A percentile compares a stretch with the other conserved stretches of the same genome.
Evolutionary conservation across 2,113 vertebrate genomes (phyloP).

Genomic region (Mormyrus lacerda): DNA sequence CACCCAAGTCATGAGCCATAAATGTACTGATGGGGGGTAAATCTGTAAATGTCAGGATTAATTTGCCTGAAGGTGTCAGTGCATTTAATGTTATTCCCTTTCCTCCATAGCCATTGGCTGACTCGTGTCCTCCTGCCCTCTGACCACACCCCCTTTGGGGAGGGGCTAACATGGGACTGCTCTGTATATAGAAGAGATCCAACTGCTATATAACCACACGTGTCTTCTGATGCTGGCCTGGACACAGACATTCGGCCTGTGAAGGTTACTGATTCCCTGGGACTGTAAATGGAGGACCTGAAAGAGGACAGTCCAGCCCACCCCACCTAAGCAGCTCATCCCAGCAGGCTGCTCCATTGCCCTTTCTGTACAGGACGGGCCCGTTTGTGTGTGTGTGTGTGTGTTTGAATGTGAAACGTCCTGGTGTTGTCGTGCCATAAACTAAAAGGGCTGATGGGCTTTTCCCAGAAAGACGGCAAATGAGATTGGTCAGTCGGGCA

Average conservation of each 20-base stretch:
- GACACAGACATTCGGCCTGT: neutral
- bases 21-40: neutral
- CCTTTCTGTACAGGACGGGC: neutral
- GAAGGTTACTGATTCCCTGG: neutral
- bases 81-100: neutral
- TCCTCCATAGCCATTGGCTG: constrained; percentile 81
- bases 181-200: constrained; percentile 61
- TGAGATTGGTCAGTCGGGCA: neutral
- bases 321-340: neutral
- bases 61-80: neutral
- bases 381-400: neutral
- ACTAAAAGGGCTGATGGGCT: neutral
- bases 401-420: neutral
- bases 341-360: neutral
- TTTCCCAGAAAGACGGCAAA: neutral
- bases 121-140: constrained; percentile 87
- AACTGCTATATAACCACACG: constrained; percentile 67
- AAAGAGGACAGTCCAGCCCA: neutral
- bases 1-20: neutral
- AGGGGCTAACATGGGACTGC: constrained; percentile 79
- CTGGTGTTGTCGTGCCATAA: neutral
- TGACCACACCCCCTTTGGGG: constrained; percentile 68
- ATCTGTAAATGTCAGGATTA: neutral
- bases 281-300: neutral
- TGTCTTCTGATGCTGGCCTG: neutral